These are phyloP conservation scores for Hydrozoanthus gracilis DNA, from an alignment of 92 coral and sea anemone genomes.

Conservation along the genomic window DNA sequence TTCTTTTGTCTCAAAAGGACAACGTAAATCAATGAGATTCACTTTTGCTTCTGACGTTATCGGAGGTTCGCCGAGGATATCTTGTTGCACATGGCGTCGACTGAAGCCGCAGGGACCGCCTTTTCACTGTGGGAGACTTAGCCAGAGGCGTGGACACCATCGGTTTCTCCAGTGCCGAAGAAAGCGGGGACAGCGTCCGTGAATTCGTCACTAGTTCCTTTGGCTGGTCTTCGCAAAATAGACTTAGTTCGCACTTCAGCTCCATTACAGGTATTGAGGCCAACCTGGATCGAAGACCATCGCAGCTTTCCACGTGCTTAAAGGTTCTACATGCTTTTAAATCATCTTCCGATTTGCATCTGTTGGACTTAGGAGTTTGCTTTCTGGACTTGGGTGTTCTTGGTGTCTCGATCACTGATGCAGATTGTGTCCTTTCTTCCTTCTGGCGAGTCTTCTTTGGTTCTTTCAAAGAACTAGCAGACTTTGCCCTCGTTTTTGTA, in stretches of 20 bases:
- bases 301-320: background rate
- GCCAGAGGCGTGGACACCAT: background rate
- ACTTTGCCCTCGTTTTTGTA: background rate
- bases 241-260: background rate
- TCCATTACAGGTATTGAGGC: background rate
- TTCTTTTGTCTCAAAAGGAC: too few relatives aligned
- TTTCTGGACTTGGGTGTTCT: background rate
- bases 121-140: background rate
- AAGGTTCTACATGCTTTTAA: background rate
- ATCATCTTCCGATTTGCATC: background rate
- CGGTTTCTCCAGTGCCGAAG: background rate
- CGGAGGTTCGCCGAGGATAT: background rate
- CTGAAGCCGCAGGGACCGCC: background rate
- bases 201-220: background rate
- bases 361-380: background rate
- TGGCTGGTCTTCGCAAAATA: background rate
- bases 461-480: background rate
- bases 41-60: conserved; percentile 2
- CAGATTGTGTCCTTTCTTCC: background rate
- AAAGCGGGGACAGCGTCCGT: background rate
- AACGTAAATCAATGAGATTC: background rate
- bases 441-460: background rate
- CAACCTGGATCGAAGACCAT: background rate
- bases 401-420: background rate
- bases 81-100: conserved; percentile 11